Percentiles rank a stretch among this genome's conserved stretches.
Conservation (phyloP, 2,888 invertebrate genomes). For the Drosophila limbata region DNA sequence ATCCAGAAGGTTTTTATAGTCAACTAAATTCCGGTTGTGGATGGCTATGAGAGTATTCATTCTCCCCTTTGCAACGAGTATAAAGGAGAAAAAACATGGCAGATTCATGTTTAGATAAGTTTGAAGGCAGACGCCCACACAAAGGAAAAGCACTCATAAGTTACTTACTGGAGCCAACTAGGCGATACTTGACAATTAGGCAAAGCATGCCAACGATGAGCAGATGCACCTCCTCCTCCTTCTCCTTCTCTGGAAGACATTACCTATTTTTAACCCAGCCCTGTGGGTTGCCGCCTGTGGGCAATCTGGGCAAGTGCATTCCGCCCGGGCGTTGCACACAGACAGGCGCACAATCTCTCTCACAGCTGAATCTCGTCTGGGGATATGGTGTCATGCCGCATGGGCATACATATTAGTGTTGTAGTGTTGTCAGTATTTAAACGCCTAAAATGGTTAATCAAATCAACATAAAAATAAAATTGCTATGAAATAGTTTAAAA, state of each 20-base stretch:
- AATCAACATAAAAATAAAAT: too few species aligned
- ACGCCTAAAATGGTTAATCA: not conserved
- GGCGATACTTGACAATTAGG: conserved; percentile 29
- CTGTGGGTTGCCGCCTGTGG: conserved; percentile 55
- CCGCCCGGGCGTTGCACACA: conserved; percentile 12
- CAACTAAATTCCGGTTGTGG: conserved; percentile 23
- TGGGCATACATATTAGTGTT: too few species aligned
- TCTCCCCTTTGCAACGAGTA: conserved; percentile 17
- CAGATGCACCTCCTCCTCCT: conserved; percentile 19
- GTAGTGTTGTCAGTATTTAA: not conserved
- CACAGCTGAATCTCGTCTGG: conserved; percentile 19
- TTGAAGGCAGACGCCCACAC: conserved; percentile 22
- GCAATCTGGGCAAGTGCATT: conserved; percentile 51
- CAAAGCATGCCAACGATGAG: conserved; percentile 21
- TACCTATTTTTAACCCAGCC: conserved; percentile 30
- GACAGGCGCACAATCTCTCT: not conserved
- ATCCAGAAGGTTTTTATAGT: conserved; percentile 13
- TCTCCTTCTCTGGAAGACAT: conserved; percentile 19
- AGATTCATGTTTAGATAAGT: conserved; percentile 27
- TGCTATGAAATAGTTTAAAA: not conserved
- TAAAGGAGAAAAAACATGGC: conserved; percentile 13
- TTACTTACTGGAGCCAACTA: conserved; percentile 23
- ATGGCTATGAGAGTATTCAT: not conserved
- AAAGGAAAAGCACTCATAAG: conserved; percentile 13
- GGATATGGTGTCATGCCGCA: conserved; percentile 10